Conservation (phyloP, 2,797 vertebrate species). For the Tragelaphus eurycerus region DNA sequence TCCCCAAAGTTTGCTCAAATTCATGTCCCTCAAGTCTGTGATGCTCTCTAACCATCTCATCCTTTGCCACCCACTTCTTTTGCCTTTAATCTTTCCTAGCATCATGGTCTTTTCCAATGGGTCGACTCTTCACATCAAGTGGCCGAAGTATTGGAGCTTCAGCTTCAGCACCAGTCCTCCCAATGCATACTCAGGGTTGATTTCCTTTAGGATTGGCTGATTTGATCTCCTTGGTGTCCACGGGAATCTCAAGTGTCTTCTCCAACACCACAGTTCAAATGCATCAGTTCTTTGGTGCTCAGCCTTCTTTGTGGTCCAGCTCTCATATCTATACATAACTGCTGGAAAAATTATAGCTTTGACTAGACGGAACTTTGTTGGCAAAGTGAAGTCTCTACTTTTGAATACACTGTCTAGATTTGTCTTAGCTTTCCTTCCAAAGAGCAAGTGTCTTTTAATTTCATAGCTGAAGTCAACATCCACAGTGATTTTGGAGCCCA, state of each 20-base stretch:
- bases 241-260: background rate
- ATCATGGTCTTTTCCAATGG: background rate
- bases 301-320: background rate
- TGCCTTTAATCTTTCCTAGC: background rate
- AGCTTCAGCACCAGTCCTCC: background rate
- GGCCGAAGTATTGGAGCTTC: background rate
- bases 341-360: background rate
- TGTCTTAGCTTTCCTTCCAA: background rate
- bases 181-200: background rate
- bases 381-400: background rate
- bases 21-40: background rate
- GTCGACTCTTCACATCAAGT: background rate
- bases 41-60: background rate
- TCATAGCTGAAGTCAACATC: background rate
- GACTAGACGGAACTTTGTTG: background rate
- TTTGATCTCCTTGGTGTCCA: background rate
- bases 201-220: background rate
- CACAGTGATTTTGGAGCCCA: background rate
- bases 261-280: background rate
- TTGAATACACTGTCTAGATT: background rate
- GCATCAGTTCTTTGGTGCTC: background rate
- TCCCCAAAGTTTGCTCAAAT: background rate
- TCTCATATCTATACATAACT: background rate
- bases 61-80: background rate
- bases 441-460: background rate